Conservation (phyloP, 2,888 invertebrate genomes). For the Adineta ricciae region DNA sequence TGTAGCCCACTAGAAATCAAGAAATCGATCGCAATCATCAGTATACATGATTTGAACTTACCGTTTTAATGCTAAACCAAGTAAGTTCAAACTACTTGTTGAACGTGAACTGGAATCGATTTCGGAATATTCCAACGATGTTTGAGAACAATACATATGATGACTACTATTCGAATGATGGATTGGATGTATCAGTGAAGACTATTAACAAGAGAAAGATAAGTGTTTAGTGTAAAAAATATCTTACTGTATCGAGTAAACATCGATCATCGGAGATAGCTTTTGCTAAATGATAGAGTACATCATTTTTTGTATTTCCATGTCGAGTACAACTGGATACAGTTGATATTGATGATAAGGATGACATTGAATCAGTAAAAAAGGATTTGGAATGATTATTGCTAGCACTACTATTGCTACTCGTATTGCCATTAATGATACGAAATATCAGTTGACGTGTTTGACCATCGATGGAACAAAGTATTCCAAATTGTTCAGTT, state of each 20-base stretch:
- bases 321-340: neutral
- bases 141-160: neutral
- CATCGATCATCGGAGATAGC: neutral
- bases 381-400: neutral
- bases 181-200: neutral
- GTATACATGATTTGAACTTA: neutral
- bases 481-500: slow-evolving; percentile 14
- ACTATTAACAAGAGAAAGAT: neutral
- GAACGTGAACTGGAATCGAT: neutral
- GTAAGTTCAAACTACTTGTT: neutral
- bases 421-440: neutral
- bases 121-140: slow-evolving; percentile 1
- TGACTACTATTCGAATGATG: neutral
- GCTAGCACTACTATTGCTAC: neutral
- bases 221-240: too few relatives aligned
- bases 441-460: neutral
- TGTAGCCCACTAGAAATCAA: neutral
- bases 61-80: neutral
- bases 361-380: neutral
- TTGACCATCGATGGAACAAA: neutral
- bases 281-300: neutral
- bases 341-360: neutral
- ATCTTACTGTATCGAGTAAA: neutral
- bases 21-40: too few relatives aligned
- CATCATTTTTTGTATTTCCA: neutral